Evolutionary conservation across 2,888 invertebrate genomes (phyloP).

Genomic region (Heliconius ismenius): DNA sequence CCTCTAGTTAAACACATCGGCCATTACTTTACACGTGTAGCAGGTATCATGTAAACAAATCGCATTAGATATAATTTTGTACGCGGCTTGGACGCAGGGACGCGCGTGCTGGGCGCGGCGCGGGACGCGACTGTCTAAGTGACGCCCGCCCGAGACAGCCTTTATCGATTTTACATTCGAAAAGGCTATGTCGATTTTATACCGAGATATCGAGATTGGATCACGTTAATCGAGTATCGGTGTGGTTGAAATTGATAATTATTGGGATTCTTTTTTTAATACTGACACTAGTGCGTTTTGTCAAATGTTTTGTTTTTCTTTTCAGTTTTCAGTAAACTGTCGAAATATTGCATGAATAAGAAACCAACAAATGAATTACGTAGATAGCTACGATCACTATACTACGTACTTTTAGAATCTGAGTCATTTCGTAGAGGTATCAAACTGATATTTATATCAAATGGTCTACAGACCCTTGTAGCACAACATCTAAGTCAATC

Average conservation of each 20-base stretch:
- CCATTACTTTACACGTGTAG: conserved; percentile 56
- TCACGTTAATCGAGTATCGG: neutral
- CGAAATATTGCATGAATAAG: neutral
- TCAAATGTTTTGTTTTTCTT: neutral
- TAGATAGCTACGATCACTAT: no score
- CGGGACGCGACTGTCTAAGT: conserved; percentile 59
- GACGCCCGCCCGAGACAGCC: conserved; percentile 48
- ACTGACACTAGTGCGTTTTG: neutral
- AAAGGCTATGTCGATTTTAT: conserved; percentile 25
- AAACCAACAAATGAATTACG: neutral
- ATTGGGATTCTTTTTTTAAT: neutral
- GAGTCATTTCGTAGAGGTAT: no score
- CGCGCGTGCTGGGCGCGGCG: conserved; percentile 66
- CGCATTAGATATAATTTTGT: conserved; percentile 52
- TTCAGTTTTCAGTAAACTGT: neutral
- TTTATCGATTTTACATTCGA: conserved; percentile 47
- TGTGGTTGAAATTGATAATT: neutral
- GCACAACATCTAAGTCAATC: no score
- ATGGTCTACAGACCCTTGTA: no score
- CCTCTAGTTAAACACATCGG: conserved; percentile 44
- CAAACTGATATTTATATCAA: no score
- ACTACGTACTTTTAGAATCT: no score
- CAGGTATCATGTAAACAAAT: conserved; percentile 58
- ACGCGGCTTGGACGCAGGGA: conserved; percentile 48
- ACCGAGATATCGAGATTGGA: conserved; percentile 26